Evolutionary conservation across 2,888 invertebrate genomes (phyloP), one percentile per base, ranked within the genome.

Genomic region (Macrophya alboannulata): DNA sequence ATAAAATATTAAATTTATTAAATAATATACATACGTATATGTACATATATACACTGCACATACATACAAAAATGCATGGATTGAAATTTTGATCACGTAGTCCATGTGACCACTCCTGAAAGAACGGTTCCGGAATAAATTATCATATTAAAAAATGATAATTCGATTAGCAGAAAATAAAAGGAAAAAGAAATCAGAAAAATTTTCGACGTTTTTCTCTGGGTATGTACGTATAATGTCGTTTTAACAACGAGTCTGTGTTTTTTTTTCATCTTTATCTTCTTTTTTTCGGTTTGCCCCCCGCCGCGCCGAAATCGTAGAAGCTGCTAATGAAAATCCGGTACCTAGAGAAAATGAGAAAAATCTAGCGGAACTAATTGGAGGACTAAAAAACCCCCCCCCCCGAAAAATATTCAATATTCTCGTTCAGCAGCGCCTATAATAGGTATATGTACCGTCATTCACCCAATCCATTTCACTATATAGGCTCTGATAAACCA

Each of bases 41-140:
- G 12, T 48, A 48, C 5, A 1, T 48, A 25, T 21, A 25, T 62
- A 17, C n/a, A n/a, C 5, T 21, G 8, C 21, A 59, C 21, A n/a
- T n/a, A n/a, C 59, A 2, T n/a, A 21, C 0, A 15, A 17, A 48
- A 4, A 12, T 48, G 12, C 4, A 12, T 62, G 10, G 21, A 62
- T 37, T 37, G 68, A 68, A 68, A 68, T 68, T 68, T 68, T 37
- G 6, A 68, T 68, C 68, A 68, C 37, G 68, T 68, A 37, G 68
- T 55, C 17, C 17, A 15, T 2, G 15, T 68, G 65, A 68, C 25
- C 65, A 68, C 65, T 68, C 37, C 31, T 5, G 65, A 4, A 6
- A 5, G 37, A 37, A 68, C 65, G 65, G 65, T 25, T 31, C 5
- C 65, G 15, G 65, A 68, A 68, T 68, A 37, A 68, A 68, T 68